Conservation (phyloP, 2,113 vertebrate species). For the Anser brachyrhynchus region DNA sequence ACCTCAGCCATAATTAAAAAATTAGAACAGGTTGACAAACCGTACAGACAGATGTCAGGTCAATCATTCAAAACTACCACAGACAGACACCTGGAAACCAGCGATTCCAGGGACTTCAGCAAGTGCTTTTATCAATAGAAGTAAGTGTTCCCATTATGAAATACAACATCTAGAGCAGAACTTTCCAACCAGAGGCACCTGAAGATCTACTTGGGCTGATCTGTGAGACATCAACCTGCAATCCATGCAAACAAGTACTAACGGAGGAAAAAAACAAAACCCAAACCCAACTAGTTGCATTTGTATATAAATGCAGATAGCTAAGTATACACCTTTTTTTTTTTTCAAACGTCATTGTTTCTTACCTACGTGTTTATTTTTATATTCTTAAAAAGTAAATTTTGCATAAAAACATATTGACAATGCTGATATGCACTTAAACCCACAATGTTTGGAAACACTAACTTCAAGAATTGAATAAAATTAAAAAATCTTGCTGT, state of each 20-base stretch:
- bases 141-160: not conserved
- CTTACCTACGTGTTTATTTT: not conserved
- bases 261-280: not conserved
- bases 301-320: not conserved
- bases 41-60: not conserved
- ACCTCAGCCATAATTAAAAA: not conserved
- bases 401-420: not conserved
- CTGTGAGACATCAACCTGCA: not conserved
- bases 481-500: not conserved
- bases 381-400: not conserved
- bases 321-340: not conserved
- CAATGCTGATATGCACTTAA: not conserved
- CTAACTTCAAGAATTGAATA: not conserved
- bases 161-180: not conserved
- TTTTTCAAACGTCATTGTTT: not conserved
- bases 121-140: not conserved
- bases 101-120: not conserved
- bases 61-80: not conserved
- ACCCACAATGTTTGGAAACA: not conserved
- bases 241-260: not conserved
- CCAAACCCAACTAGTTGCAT: not conserved
- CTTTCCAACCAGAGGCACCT: not conserved
- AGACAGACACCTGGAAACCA: not conserved
- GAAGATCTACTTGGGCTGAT: not conserved
- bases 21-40: not conserved